Evolutionary conservation across 2,888 invertebrate genomes (phyloP), one percentile per base, ranked within the genome.

Genomic region (Bombylius major): DNA sequence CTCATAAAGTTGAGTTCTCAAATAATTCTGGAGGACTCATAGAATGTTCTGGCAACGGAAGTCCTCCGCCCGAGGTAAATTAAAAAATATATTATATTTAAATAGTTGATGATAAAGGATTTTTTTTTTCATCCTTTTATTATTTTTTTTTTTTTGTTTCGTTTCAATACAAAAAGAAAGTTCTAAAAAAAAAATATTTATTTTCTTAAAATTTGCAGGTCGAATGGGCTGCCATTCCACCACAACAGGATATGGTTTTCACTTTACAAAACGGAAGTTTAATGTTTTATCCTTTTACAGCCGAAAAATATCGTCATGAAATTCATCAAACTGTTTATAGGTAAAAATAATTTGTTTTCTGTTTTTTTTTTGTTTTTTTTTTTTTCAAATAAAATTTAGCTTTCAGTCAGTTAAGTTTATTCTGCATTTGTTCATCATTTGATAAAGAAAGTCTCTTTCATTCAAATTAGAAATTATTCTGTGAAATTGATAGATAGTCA

Each of bases 291-390:
- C 87, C 93, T 5, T 94, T 95, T 73, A 79, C 87, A 9, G 85
- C 84, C 53, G 86, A 87, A 65, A 81, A 81, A 64, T 91, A 87
- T 76, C 79, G 89, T 51, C 84, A 88, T 66, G 89, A 91, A 71
- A 83, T 93, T 55, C 94, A 94, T 75, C 82, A 88, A 52, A 83
- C 88, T 63, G 82, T 84, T 58, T 94, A 94, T 78, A 80, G 90
- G 69, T 84, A 81, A 23, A 23, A 23, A 23, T 23, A 23, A 23
- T 23, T 23, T 23, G 23, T 23, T 23, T 23, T 23, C 3, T 23
- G 1, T 23, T 23, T 23, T 23, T 23, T 23, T 23, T 23, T 23
- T 23, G 1, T 23, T 23, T 23, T 23, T 23, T 23, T 23, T 23
- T 23, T 23, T 23, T 23, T 23, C 3, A 2, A 23, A 23, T 23